Percentiles rank a stretch among this genome's conserved stretches.
Conservation (phyloP, 2,888 invertebrate genomes). For the Torymus aiolomorphi region DNA sequence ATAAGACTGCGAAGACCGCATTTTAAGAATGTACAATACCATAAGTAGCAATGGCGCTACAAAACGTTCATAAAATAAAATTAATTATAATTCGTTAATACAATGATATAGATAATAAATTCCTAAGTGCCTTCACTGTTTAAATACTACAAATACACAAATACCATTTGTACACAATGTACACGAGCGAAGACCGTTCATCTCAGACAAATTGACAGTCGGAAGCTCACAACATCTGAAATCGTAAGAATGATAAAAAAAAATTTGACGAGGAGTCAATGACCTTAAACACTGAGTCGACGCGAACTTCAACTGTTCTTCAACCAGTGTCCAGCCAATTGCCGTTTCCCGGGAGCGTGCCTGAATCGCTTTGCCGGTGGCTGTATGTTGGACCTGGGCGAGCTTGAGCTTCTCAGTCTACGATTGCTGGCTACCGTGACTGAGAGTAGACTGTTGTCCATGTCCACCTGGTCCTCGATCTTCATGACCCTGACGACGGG, state of each 20-base stretch:
- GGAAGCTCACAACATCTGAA: conserved; percentile 48
- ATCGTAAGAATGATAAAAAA: conserved; percentile 23
- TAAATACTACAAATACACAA: conserved; percentile 74
- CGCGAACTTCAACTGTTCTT: conserved; percentile 70
- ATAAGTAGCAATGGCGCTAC: conserved; percentile 53
- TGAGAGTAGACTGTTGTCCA: conserved; percentile 72
- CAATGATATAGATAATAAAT: conserved; percentile 60
- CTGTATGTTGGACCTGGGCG: conserved; percentile 67
- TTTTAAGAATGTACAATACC: conserved; percentile 66
- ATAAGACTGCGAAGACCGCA: conserved; percentile 62
- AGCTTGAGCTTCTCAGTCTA: conserved; percentile 72
- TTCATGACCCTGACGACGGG: conserved; percentile 83
- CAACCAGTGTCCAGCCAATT: conserved; percentile 67
- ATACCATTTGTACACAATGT: conserved; percentile 73
- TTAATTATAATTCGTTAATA: conserved; percentile 63
- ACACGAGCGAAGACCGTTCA: conserved; percentile 60
- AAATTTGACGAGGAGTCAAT: conserved; percentile 6
- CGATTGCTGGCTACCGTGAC: conserved; percentile 72
- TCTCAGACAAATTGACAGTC: conserved; percentile 48
- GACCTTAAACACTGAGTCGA: neutral
- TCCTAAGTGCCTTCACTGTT: conserved; percentile 62
- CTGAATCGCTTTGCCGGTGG: conserved; percentile 70
- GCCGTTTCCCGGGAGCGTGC: conserved; percentile 52
- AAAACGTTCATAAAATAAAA: conserved; percentile 59
- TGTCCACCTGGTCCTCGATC: conserved; percentile 77